Evolutionary conservation across 2,888 invertebrate species (phyloP), one percentile per base, ranked within the genome.

Genomic region (Rotaria sp.): DNA sequence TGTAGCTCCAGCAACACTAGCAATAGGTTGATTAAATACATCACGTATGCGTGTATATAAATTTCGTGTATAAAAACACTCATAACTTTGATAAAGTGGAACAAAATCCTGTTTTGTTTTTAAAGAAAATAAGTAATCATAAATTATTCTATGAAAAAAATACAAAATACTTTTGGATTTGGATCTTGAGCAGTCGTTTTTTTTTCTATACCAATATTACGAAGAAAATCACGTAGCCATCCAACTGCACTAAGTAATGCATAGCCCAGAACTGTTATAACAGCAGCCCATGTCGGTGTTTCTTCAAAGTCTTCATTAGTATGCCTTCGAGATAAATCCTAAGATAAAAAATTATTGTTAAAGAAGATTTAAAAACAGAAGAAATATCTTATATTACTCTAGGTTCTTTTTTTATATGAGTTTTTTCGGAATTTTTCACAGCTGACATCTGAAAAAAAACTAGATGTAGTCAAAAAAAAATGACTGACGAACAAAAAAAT

Each of bases 1-100:
- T 90, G 94, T 94, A 48, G 95, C 95, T 52, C 96, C 96, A 84
- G 99, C 97, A 88, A 96, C 95, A 90, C 96, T 96, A 91, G 94
- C 94, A 90, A 99, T 95, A 86, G 97, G 97, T 88, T 95, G 94
- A 92, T 96, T 96, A 95, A 96, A 97, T 91, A 96, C 96, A 92
- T 99, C 97, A 87, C 95, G 93, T 88, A 98, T 94, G 89, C 98
- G 93, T 88, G 96, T 93, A 92, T 96, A 97, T 86, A 97, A 94
- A 92, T 97, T 96, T 86, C 95, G 93, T 55, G 95, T 94, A 92
- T 95, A 97, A 92, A 92, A 92, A 87, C 91, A 91, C 88, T 92
- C 92, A 90, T 92, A 92, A 88, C 91, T 92, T 87, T 90, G 90
- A 88, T 90, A 92, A 41, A 92, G 88, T 52, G 92, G 92, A n/a